Base-by-base conservation (phyloP, 2,797 vertebrate genomes). In the Fratercula arctica region DNA sequence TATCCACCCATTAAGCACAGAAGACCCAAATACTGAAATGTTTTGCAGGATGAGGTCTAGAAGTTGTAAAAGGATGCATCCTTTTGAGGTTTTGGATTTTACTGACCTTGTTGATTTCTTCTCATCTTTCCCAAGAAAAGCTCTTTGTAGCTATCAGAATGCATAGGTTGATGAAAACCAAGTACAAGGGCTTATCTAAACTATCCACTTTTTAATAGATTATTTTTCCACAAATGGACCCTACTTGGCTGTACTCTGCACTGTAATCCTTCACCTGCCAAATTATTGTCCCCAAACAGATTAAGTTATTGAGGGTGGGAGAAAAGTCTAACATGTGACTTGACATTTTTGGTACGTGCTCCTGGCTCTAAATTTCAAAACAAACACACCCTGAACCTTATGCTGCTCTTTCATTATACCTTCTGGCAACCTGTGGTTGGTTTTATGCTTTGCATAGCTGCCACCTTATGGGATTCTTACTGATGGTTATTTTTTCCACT, bases 401-500 rank as follows among this genome's bases (percentile, higher is more conserved):
- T 77, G 39, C 21, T 64, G 45, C 68, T 79, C 66, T 80, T 87
- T 89, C 63, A 35, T 80, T 93, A 23, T 43, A 90, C 45, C 53
- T 92, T 74, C 77, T 96, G 81, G 92, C 69, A 95, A 56, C n/a
- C 45, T 73, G 5, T 11, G 1, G 51, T 78, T 93, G 43, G 15
- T 85, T 97, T 48, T 96, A 56, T 96, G 29, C 84, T 91, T 91
- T 81, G 81, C 24, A 6, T 66, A 91, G 78, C 88, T 97, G 60
- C 46, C 43, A 26, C 57, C 84, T 93, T 31, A 33, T 86, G 67
- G 43, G 72, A 89, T 86, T 89, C 70, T 92, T 82, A 84, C 39
- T 61, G 82, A 54, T 17, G 7, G 6, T 48, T 76, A 37, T 94
- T 95, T 94, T 91, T 93, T 85, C 24, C 48, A 24, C 48, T 90